These are phyloP conservation scores for Parnassius glacialis DNA, from an alignment of 2,888 invertebrate genomes.

Conservation along the genomic window DNA sequence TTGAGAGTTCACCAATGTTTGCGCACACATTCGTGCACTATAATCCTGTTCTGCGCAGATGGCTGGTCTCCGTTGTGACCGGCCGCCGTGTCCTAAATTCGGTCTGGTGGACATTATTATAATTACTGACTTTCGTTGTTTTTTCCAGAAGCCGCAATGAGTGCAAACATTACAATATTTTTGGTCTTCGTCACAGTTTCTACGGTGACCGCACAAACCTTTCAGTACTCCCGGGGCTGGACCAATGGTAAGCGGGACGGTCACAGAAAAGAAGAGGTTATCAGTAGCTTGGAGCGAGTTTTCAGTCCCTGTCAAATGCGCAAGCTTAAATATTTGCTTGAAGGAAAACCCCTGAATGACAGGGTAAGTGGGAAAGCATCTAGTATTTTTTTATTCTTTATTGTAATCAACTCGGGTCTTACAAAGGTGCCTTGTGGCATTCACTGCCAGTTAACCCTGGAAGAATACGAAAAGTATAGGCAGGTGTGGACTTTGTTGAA, in stretches of 20 bases:
- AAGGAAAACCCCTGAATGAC: constrained; percentile 72
- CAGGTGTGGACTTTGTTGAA: no score
- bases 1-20: no score
- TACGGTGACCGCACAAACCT: constrained; percentile 83
- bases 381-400: not conserved
- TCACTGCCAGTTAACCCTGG: no score
- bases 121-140: not conserved
- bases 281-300: constrained; percentile 53
- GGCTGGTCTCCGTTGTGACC: no score
- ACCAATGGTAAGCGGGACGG: constrained; percentile 85
- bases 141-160: constrained; percentile 47
- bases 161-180: constrained; percentile 51
- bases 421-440: no score
- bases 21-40: no score
- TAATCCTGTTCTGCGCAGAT: no score
- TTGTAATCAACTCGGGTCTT: no score
- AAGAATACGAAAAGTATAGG: no score
- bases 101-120: no score
- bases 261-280: constrained; percentile 49
- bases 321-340: constrained; percentile 73
- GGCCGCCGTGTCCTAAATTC: no score
- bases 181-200: constrained; percentile 67
- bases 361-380: constrained; percentile 46
- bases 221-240: constrained; percentile 90
- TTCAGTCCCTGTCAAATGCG: constrained; percentile 73